Conservation (phyloP, 2,888 invertebrate genomes). For the Magallana nippona region DNA sequence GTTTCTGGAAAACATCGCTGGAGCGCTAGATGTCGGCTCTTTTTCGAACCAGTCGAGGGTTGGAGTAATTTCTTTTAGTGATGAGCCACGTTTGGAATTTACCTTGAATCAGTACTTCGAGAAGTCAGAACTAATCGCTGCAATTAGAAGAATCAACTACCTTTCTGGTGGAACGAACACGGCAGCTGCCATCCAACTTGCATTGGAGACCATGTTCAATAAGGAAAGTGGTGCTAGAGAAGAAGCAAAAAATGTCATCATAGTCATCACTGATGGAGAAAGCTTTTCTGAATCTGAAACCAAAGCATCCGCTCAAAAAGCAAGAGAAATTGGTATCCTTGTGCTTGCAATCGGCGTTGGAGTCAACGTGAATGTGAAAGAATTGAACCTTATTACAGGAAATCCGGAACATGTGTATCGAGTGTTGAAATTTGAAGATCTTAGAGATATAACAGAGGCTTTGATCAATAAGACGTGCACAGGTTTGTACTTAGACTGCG, state of each 20-base stretch:
- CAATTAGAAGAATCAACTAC: constrained; percentile 55
- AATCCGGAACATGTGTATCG: constrained; percentile 62
- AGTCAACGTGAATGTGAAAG: constrained; percentile 50
- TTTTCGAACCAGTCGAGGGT: constrained; percentile 48
- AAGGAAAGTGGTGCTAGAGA: constrained; percentile 44
- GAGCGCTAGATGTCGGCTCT: constrained; percentile 41
- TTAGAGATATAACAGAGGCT: constrained; percentile 54
- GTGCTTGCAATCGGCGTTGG: constrained; percentile 69
- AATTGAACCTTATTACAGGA: constrained; percentile 59
- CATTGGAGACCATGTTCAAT: constrained; percentile 46
- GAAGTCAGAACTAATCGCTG: constrained; percentile 52
- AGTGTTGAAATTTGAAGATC: constrained; percentile 57
- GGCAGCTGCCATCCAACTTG: constrained; percentile 52
- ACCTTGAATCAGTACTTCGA: constrained; percentile 55
- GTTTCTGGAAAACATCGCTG: constrained; percentile 47
- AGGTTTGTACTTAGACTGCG: constrained; percentile 50
- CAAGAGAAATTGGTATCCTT: constrained; percentile 55
- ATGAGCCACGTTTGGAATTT: constrained; percentile 53
- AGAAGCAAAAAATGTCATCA: constrained; percentile 21
- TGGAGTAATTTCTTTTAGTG: constrained; percentile 59
- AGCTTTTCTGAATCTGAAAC: constrained; percentile 41
- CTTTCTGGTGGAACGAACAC: constrained; percentile 48
- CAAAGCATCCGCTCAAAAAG: constrained; percentile 37
- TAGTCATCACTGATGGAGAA: constrained; percentile 50
- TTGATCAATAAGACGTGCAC: constrained; percentile 59